Evolutionary conservation across 2,888 invertebrate species (phyloP), one percentile per base, ranked within the genome.

Genomic region (Mechanitis mazaeus): DNA sequence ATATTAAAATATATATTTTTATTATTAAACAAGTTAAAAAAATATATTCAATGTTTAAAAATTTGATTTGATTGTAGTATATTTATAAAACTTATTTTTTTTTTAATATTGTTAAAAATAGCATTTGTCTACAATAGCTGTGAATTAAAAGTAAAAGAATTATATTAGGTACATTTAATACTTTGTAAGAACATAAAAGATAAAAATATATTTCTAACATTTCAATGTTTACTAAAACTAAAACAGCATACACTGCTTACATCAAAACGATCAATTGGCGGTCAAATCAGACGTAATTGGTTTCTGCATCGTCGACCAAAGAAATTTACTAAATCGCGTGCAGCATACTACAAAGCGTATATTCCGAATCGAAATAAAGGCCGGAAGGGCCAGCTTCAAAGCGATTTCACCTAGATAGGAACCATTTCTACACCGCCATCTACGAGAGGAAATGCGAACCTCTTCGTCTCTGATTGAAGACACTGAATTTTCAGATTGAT

Each of bases 391-490:
- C 66, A 70, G 71, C 72, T 72, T 75, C 78, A 72, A 71, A 71
- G 72, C 72, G 83, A 86, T 87, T 85, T 83, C 75, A 70, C 75
- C 70, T 69, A 73, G 79, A 79, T 72, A 70, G 74, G 75, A 77
- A 80, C 71, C 73, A 72, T 76, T 67, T 74, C 70, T 68, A 69
- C 78, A 80, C 70, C 81, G 84, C 83, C 89, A 89, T 87, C 89
- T 88, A 76, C 75, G 73, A 70, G 72, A 80, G 87, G 87, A 87
- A 87, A 87, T 84, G 74, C 78, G 83, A 76, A 87, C 78, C 84
- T 82, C 84, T 87, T 85, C 81, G 79, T 75, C 74, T 70, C 61
- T 69, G 72, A 72, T 73, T 71, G 68, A 55, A 61, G 65, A 56
- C 20, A 35, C 42, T 28, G 35, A n/a, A 31, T 31, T 45, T 12